Evolutionary conservation across 2,888 invertebrate species (phyloP).

Genomic region (Panzeria rudis): DNA sequence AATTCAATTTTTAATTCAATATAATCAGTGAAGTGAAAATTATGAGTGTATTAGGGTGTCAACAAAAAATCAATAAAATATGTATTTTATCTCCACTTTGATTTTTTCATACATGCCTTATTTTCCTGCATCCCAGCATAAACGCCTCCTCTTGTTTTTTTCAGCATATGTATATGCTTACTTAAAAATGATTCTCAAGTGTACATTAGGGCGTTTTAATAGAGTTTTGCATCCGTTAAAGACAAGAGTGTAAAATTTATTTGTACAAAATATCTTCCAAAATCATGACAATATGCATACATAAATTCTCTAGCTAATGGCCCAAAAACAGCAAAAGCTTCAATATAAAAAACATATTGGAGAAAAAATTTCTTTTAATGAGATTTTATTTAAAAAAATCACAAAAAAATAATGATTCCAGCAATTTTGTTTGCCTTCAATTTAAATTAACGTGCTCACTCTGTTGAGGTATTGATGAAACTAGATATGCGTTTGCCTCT

Average conservation of each 20-base stretch:
- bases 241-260: slow-evolving; percentile 58
- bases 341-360: slow-evolving; percentile 20
- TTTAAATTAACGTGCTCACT: slow-evolving; percentile 26
- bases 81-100: slow-evolving; percentile 50
- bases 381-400: neutral
- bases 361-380: neutral
- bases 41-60: slow-evolving; percentile 71
- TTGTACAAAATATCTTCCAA: slow-evolving; percentile 37
- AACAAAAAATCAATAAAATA: slow-evolving; percentile 70
- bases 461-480: neutral
- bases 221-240: slow-evolving; percentile 64
- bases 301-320: slow-evolving; percentile 83
- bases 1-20: slow-evolving; percentile 60
- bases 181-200: slow-evolving; percentile 27
- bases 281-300: slow-evolving; percentile 73
- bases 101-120: neutral
- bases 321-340: slow-evolving; percentile 77
- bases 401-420: neutral
- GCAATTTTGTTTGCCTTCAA: neutral
- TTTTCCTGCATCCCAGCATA: neutral
- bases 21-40: slow-evolving; percentile 66
- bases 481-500: slow-evolving; percentile 46
- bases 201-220: slow-evolving; percentile 71
- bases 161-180: neutral
- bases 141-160: slow-evolving; percentile 48